Evolutionary conservation across 2,797 vertebrate species (phyloP).

Genomic region (Spea hammondii): DNA sequence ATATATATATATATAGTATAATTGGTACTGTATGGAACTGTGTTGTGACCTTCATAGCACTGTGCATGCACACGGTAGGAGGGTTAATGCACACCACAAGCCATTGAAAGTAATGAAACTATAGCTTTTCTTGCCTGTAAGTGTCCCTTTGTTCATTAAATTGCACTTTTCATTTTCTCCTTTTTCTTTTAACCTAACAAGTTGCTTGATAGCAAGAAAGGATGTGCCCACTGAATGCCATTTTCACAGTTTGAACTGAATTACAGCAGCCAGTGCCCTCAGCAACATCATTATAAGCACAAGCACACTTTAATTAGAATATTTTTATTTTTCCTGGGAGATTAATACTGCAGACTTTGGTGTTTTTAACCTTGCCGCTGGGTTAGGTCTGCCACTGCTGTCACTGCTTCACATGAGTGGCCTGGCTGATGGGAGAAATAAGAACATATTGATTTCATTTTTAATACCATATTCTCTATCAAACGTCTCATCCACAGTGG

Average conservation of each 20-base stretch:
- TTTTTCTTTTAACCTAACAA: conserved; percentile 33
- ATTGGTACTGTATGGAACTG: not conserved
- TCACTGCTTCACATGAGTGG: conserved; percentile 30
- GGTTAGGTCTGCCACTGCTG: conserved; percentile 43
- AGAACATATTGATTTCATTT: conserved; percentile 36
- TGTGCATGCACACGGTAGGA: conserved; percentile 12
- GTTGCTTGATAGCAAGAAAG: conserved; percentile 28
- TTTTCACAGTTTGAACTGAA: conserved; percentile 56
- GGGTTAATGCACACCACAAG: conserved; percentile 12
- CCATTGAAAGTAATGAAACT: conserved; percentile 45
- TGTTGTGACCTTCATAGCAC: conserved; percentile 35
- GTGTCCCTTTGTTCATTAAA: conserved; percentile 42
- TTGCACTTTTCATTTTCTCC: not conserved
- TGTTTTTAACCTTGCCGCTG: conserved; percentile 57
- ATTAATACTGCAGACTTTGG: conserved; percentile 47
- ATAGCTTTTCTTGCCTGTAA: conserved; percentile 16
- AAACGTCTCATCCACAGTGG: conserved; percentile 1
- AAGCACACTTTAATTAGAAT: conserved; percentile 60
- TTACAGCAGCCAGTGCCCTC: conserved; percentile 52
- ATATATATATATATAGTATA: too few species aligned
- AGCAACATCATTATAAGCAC: conserved; percentile 55
- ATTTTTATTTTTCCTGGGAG: conserved; percentile 58
- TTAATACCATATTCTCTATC: conserved; percentile 18
- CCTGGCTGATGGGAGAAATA: conserved; percentile 8
- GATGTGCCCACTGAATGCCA: conserved; percentile 32